Evolutionary conservation across 2,113 vertebrate species (phyloP).

Genomic region (Lichenostomus cassidix): DNA sequence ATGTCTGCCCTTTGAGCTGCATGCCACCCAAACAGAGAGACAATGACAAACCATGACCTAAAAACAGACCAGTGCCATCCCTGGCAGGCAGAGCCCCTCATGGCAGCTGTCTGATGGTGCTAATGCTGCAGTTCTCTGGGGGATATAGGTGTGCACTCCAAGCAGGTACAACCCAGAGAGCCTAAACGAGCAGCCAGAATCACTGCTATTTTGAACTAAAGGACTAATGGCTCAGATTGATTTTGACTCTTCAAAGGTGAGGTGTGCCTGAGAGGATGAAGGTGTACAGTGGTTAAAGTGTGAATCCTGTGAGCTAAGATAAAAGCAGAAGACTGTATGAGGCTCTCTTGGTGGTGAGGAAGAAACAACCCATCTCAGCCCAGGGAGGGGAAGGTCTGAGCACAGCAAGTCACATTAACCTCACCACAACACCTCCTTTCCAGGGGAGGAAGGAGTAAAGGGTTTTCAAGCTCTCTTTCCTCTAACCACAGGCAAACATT

Average conservation of each 20-base stretch:
- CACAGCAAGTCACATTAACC: background rate
- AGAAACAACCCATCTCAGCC: background rate
- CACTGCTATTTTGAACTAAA: background rate
- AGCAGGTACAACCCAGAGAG: background rate
- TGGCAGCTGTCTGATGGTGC: background rate
- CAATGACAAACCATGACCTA: background rate
- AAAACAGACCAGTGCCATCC: background rate
- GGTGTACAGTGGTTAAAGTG: rapidly evolving
- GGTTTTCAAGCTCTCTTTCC: background rate
- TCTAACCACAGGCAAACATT: background rate
- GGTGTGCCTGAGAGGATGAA: background rate
- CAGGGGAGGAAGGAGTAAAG: background rate
- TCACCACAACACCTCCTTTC: background rate
- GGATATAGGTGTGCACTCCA: too few species aligned
- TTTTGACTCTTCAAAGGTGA: background rate
- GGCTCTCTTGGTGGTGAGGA: background rate
- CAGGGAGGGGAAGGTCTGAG: background rate
- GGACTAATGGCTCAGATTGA: background rate
- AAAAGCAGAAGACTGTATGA: background rate
- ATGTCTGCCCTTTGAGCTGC: background rate
- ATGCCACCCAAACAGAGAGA: background rate
- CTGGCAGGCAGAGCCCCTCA: background rate
- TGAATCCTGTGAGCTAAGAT: background rate
- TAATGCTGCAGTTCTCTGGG: background rate
- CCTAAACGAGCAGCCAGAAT: background rate